phyloP scores from a whole-genome alignment of 2,888 invertebrate genomes.

The Drosophila putrida region DNA sequence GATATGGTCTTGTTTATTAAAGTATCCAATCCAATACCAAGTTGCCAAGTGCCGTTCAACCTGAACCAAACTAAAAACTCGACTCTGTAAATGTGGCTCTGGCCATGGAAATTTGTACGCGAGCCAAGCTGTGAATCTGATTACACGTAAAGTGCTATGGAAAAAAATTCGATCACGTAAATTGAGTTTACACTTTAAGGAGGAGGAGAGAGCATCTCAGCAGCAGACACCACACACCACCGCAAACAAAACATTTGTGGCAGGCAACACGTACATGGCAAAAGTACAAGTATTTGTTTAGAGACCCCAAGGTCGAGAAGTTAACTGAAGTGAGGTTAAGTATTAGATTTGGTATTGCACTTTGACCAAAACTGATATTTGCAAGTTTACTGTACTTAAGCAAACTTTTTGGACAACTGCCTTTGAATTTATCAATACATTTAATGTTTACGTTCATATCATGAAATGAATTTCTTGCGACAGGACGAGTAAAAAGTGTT shows the following conservation, averaged over 20 bases:
- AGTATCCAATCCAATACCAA: neutral
- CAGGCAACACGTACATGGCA: conserved; percentile 43
- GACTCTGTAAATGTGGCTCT: neutral
- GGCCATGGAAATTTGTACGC: conserved; percentile 10
- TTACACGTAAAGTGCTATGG: conserved; percentile 61
- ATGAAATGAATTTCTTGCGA: conserved; percentile 1
- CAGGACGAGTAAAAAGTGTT: neutral
- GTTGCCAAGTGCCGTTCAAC: conserved; percentile 18
- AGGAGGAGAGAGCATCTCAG: conserved; percentile 15
- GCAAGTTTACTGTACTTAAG: no score
- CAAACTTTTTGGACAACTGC: neutral
- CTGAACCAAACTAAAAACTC: conserved; percentile 6
- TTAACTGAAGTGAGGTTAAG: conserved; percentile 13
- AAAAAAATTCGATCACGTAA: conserved; percentile 74
- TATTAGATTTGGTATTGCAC: neutral
- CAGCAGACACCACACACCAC: neutral
- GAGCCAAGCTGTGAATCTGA: conserved; percentile 62
- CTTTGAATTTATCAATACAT: conserved; percentile 9
- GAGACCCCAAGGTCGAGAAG: conserved; percentile 6
- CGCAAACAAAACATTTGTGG: conserved; percentile 50
- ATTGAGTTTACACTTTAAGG: conserved; percentile 74
- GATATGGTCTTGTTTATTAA: neutral
- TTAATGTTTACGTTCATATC: conserved; percentile 11
- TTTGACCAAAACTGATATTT: neutral
- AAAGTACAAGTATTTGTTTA: conserved; percentile 35